A percentile compares a stretch with the other conserved stretches of the same genome.
phyloP scores from a whole-genome alignment of 2,797 vertebrate genomes.

The Enteromius trimaculatus region DNA sequence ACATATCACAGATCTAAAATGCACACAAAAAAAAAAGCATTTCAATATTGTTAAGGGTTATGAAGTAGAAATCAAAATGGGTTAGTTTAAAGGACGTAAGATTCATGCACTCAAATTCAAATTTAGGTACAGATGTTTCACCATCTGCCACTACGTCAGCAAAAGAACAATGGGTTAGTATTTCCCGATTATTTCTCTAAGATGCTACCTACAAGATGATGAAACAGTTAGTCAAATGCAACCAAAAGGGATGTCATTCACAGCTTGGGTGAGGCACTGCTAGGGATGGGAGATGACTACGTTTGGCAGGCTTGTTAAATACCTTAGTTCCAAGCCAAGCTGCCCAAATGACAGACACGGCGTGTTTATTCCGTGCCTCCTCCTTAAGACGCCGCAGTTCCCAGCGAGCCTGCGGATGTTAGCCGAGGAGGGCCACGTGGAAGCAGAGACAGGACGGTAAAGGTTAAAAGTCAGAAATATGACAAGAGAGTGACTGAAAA shows the following conservation, averaged over 20 bases:
- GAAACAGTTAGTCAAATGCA: slow-evolving; percentile 42
- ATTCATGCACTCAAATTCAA: neutral
- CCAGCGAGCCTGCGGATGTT: slow-evolving; percentile 88
- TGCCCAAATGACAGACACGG: slow-evolving; percentile 98
- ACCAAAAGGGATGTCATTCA: slow-evolving; percentile 36
- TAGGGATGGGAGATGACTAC: slow-evolving; percentile 50
- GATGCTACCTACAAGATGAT: slow-evolving; percentile 34
- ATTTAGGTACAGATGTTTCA: slow-evolving; percentile 3
- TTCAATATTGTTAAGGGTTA: neutral
- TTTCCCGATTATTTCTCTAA: slow-evolving; percentile 37
- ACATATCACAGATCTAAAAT: neutral
- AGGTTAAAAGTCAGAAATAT: slow-evolving; percentile 51
- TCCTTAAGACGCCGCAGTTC: slow-evolving; percentile 96
- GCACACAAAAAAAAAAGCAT: neutral
- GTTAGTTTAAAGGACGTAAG: neutral
- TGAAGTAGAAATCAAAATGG: neutral
- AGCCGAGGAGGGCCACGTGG: slow-evolving; percentile 62
- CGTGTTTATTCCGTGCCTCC: slow-evolving; percentile 93
- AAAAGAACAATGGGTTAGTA: slow-evolving; percentile 31
- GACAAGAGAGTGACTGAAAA: slow-evolving; percentile 43
- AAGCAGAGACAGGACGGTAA: slow-evolving; percentile 57
- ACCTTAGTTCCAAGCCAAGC: slow-evolving; percentile 99
- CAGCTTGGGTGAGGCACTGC: slow-evolving; percentile 2
- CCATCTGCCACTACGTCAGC: neutral
- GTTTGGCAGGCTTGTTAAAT: slow-evolving; percentile 79